Evolutionary conservation across 2,797 vertebrate species (phyloP).

Genomic region (Acanthornis magna): DNA sequence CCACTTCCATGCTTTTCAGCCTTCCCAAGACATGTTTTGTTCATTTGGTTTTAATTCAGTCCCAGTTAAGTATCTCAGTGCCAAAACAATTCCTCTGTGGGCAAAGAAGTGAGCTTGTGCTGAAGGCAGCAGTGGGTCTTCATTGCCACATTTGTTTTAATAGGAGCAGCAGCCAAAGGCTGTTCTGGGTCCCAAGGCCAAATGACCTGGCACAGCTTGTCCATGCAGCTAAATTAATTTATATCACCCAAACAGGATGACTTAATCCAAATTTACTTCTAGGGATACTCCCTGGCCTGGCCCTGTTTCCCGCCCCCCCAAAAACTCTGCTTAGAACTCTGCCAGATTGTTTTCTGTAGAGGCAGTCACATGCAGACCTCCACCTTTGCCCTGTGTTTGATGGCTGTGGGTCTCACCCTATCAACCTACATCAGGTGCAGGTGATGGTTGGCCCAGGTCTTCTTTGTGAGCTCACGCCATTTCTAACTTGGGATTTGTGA

Average conservation of each 20-base stretch:
- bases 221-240: neutral
- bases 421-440: neutral
- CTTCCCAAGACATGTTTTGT: neutral
- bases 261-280: neutral
- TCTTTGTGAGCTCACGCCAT: neutral
- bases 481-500: neutral
- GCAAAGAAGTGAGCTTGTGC: neutral
- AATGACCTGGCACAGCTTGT: neutral
- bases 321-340: neutral
- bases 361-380: neutral
- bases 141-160: neutral
- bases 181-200: neutral
- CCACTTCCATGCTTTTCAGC: neutral
- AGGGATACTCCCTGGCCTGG: neutral
- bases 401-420: neutral
- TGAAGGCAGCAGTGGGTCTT: neutral
- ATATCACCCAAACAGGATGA: neutral
- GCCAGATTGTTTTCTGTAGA: neutral
- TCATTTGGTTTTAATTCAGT: slow-evolving; percentile 4
- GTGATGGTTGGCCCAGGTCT: neutral
- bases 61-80: neutral
- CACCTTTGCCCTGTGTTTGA: neutral
- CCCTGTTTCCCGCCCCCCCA: too few species aligned
- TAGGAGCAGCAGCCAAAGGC: neutral
- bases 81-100: neutral